A percentile compares a stretch with the other conserved stretches of the same genome.
Conservation (phyloP, 2,113 vertebrate genomes). For the Anguilla rostrata region DNA sequence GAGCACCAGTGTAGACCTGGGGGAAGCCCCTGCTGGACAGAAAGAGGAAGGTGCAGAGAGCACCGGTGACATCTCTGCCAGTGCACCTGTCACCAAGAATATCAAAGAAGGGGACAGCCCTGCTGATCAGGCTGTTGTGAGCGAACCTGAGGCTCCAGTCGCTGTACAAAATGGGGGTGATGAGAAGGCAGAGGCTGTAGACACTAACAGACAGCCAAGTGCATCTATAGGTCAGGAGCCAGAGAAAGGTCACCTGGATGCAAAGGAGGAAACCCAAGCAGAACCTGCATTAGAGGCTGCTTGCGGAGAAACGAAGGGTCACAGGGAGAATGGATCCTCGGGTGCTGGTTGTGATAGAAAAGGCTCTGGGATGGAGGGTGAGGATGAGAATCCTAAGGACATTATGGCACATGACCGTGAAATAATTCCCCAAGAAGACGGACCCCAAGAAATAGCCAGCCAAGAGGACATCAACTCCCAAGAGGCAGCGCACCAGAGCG, state of each 20-base stretch:
- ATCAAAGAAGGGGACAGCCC: constrained; percentile 30
- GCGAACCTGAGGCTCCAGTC: background rate
- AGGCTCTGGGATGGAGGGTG: background rate
- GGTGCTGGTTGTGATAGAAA: background rate
- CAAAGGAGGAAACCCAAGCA: constrained; percentile 30
- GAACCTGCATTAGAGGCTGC: constrained; percentile 23
- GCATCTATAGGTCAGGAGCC: constrained; percentile 37
- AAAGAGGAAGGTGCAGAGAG: constrained; percentile 33
- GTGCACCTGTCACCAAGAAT: constrained; percentile 22
- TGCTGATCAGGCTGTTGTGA: constrained; percentile 19
- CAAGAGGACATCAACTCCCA: constrained; percentile 54
- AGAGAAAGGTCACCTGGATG: constrained; percentile 29
- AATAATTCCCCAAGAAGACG: constrained; percentile 44
- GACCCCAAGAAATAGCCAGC: constrained; percentile 46
- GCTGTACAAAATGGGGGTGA: constrained; percentile 32
- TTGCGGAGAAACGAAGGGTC: background rate
- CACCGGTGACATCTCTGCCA: constrained; percentile 43
- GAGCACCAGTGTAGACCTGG: constrained; percentile 66
- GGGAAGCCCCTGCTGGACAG: constrained; percentile 59
- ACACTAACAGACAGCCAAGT: constrained; percentile 28
- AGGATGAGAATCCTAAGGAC: constrained; percentile 56
- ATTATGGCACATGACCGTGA: constrained; percentile 61
- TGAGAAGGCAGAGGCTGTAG: constrained; percentile 33
- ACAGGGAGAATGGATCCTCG: constrained; percentile 14
- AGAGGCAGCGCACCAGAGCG: constrained; percentile 65